Base-by-base conservation (phyloP, 2,797 vertebrate genomes). In the Oreochromis mossambicus region DNA sequence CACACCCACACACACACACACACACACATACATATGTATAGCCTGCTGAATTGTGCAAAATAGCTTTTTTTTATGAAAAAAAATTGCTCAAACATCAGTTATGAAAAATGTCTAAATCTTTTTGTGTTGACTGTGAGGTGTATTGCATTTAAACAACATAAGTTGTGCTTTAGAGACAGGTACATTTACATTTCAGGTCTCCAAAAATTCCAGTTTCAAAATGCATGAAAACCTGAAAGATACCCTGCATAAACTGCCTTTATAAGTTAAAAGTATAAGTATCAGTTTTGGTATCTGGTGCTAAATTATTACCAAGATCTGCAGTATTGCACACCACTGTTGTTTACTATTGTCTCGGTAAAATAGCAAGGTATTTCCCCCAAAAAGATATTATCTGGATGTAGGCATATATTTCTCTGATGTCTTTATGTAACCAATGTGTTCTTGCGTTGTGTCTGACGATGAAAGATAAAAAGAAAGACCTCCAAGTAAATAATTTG, bases 211-310 rank as follows among this genome's bases (percentile, higher is more conserved):
- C 21, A 24, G 21, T 26, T 55, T 55, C 12, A 55, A 55, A 32
- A 58, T 58, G 26, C 26, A 58, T 58, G 26, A 32, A 58, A 0
- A 1, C 14, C 55, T 32, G 24, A 56, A 56, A 56, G 54, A 0
- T 56, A 29, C 54, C 0, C 1, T 32, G 26, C 26, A 58, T 58
- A 32, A 58, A 17, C 55, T 58, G 55, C 26, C 26, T 32, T 4
- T 3, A 32, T 32, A 58, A 32, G 14, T 58, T 58, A 10, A 32
- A 58, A 32, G 55, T 32, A 58, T 17, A 56, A 56, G 24, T 29
- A 56, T 56, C 14, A 1, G 14, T 56, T 56, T 56, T 0, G 54
- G 54, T 56, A 56, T 29, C 54, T 56, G 54, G 24, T 56, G 24
- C 54, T 56, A 56, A 56, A 29, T 5, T 29, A 56, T 56, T 56